Percentiles rank a stretch among this genome's conserved stretches.
These are phyloP conservation scores for Lithobius niger DNA, from an alignment of 1,140 invertebrate genomes.

Conservation along the genomic window DNA sequence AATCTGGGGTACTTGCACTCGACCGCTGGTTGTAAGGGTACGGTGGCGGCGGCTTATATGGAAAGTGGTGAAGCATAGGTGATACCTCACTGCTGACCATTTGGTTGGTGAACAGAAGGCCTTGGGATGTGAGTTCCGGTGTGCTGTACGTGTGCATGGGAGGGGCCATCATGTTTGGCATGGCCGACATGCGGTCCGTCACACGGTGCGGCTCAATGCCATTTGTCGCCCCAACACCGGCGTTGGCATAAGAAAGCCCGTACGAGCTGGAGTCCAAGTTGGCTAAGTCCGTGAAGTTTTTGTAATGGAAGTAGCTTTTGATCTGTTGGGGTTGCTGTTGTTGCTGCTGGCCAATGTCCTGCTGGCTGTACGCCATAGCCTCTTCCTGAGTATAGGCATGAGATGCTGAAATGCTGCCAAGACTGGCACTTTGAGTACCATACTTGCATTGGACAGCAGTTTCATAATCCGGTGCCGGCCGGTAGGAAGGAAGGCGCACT, in stretches of 20 bases:
- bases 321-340: neutral
- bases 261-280: conserved; percentile 19
- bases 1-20: conserved; percentile 64
- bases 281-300: conserved; percentile 20
- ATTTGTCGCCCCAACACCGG: neutral
- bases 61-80: conserved; percentile 44
- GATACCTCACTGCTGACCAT: conserved; percentile 34
- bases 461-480: conserved; percentile 85
- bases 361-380: neutral
- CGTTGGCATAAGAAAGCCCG: neutral
- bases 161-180: neutral
- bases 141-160: conserved; percentile 29
- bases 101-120: conserved; percentile 19
- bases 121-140: conserved; percentile 34
- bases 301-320: conserved; percentile 15
- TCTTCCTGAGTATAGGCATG: conserved; percentile 1
- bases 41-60: conserved; percentile 61
- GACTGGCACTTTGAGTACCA: conserved; percentile 17
- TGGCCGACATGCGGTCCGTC: neutral
- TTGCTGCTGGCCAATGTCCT: neutral
- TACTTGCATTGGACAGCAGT: conserved; percentile 62
- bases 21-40: conserved; percentile 56
- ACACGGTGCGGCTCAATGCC: neutral
- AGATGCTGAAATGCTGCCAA: conserved; percentile 9
- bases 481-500: conserved; percentile 73